Evolutionary conservation across 2,888 invertebrate species (phyloP).

Genomic region (Blera fallax): DNA sequence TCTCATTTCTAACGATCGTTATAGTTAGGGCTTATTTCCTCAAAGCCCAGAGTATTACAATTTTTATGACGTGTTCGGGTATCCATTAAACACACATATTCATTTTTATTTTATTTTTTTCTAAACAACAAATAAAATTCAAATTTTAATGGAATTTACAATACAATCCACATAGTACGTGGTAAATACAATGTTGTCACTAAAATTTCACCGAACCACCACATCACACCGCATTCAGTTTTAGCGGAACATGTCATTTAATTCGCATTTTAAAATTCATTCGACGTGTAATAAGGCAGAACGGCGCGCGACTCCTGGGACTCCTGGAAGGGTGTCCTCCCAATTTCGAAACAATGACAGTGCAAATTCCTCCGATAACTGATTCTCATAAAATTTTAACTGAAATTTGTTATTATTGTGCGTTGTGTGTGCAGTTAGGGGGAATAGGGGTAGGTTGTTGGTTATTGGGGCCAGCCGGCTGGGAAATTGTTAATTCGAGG

Average conservation of each 20-base stretch:
- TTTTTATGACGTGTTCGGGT: not conserved
- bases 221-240: not conserved
- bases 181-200: not conserved
- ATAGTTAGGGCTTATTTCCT: not conserved
- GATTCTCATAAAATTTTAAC: conserved; percentile 38
- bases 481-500: conserved; percentile 23
- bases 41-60: not conserved
- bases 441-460: not conserved
- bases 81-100: not conserved
- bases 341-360: conserved; percentile 40
- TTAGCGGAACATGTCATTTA: conserved; percentile 19
- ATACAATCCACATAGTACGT: not conserved
- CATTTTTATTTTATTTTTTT: not conserved
- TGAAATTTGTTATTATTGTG: conserved; percentile 28
- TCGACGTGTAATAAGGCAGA: conserved; percentile 11
- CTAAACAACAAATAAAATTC: conserved; percentile 4
- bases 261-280: conserved; percentile 24
- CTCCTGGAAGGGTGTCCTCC: not conserved
- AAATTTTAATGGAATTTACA: conserved; percentile 8
- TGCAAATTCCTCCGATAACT: conserved; percentile 23
- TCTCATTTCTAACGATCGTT: not conserved
- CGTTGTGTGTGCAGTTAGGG: not conserved
- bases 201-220: not conserved
- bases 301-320: not conserved
- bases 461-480: not conserved